phyloP scores from a whole-genome alignment of 2,113 vertebrate species.

The Catharus minimus region DNA sequence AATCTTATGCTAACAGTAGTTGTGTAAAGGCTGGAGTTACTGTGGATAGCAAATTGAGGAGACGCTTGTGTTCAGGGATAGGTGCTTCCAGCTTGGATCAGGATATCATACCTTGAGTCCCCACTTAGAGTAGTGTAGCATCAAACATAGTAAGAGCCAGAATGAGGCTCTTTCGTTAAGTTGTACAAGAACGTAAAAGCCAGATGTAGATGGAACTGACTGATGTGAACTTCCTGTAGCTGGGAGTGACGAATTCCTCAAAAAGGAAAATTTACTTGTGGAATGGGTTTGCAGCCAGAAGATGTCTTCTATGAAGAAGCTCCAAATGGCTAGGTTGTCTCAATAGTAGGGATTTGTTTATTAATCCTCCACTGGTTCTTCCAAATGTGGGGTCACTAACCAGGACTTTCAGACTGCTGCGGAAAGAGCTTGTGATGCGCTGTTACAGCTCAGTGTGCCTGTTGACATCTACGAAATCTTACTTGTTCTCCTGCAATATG shows the following conservation, averaged over 20 bases:
- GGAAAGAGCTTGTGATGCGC: accelerated
- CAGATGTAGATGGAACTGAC: background rate
- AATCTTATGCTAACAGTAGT: background rate
- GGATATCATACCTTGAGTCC: background rate
- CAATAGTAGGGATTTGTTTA: background rate
- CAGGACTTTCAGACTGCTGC: background rate
- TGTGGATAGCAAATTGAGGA: background rate
- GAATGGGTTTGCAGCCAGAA: background rate
- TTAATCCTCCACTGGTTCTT: background rate
- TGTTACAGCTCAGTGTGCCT: background rate
- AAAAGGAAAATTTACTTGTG: background rate
- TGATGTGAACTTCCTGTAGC: background rate
- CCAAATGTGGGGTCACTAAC: background rate
- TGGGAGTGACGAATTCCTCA: background rate
- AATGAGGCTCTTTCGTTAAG: background rate
- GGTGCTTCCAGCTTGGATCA: background rate
- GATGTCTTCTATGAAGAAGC: background rate
- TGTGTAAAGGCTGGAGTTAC: background rate
- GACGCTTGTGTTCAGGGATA: accelerated
- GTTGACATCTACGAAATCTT: background rate
- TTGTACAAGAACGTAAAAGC: background rate
- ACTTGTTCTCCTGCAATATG: background rate
- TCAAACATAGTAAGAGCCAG: background rate
- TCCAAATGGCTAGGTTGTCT: background rate
- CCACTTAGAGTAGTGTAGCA: background rate